phyloP scores from a whole-genome alignment of 1,140 invertebrate species.

The Heliconius melpomene region DNA sequence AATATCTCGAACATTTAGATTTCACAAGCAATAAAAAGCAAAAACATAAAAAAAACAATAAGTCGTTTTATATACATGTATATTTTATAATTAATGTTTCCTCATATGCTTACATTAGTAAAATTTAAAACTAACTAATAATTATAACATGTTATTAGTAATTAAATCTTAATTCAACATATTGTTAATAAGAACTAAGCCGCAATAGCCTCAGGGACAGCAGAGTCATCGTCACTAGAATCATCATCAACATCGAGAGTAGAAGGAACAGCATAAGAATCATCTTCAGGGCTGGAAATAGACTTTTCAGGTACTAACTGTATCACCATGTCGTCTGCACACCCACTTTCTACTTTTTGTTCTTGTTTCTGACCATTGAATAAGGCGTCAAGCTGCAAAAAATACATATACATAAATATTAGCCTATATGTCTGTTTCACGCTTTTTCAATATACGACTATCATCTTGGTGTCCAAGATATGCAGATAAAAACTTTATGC shows the following conservation, averaged over 20 bases:
- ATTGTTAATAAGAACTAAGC: background rate
- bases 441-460: background rate
- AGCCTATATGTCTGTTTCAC: too few relatives aligned
- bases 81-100: background rate
- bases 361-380: background rate
- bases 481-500: too few relatives aligned
- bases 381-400: conserved; percentile 33
- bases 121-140: background rate
- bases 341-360: conserved; percentile 2
- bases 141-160: background rate
- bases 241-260: background rate
- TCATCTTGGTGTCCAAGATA: too few relatives aligned
- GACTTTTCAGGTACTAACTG: conserved; percentile 28
- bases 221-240: background rate
- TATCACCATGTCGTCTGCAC: conserved; percentile 23
- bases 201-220: background rate
- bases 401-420: too few relatives aligned
- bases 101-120: background rate
- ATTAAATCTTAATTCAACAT: background rate
- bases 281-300: background rate
- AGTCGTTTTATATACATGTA: background rate
- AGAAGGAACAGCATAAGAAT: background rate
- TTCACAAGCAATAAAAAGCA: too few relatives aligned
- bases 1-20: too few relatives aligned
- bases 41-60: background rate